phyloP scores from a whole-genome alignment of 2,797 vertebrate genomes.

The Pangasius krempfi region DNA sequence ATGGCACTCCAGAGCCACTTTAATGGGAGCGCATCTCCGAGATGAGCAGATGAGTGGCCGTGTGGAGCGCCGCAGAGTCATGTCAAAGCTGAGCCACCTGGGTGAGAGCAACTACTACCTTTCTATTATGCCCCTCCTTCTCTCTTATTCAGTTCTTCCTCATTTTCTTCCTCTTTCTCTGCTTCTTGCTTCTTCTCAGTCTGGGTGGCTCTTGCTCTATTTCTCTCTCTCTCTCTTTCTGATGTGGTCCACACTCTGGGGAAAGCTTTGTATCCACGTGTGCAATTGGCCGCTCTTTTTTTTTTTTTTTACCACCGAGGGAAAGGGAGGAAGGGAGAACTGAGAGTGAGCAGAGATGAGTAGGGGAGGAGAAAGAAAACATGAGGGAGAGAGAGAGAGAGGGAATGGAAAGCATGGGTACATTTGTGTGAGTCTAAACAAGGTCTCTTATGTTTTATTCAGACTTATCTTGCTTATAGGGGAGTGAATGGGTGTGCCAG shows the following conservation, averaged over 20 bases:
- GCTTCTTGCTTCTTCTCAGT: constrained; percentile 1
- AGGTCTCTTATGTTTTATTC: constrained; percentile 62
- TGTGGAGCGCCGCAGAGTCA: constrained; percentile 29
- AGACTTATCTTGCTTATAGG: constrained; percentile 45
- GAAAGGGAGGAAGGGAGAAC: constrained; percentile 42
- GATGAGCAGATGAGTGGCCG: constrained; percentile 17
- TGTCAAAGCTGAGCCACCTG: constrained; percentile 39
- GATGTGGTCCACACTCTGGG: constrained; percentile 36
- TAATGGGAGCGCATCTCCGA: constrained; percentile 42
- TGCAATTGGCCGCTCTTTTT: constrained; percentile 1
- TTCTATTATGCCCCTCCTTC: constrained; percentile 17
- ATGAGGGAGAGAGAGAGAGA: constrained; percentile 4
- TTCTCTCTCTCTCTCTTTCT: constrained; percentile 8
- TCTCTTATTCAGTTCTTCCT: constrained; percentile 11
- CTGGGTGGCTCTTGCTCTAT: constrained; percentile 29
- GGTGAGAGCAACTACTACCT: constrained; percentile 37
- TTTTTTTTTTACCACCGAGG: constrained; percentile 40
- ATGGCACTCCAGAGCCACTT: constrained; percentile 38
- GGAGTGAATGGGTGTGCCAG: constrained; percentile 38
- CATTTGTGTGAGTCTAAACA: constrained; percentile 42
- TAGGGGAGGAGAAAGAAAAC: constrained; percentile 11
- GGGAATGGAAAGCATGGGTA: constrained; percentile 27
- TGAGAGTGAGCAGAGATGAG: constrained; percentile 14
- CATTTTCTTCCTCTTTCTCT: constrained; percentile 7
- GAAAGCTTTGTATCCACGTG: constrained; percentile 41